These are phyloP conservation scores for Anguilla obscura DNA, from an alignment of 2,797 vertebrate species.

Conservation along the genomic window DNA sequence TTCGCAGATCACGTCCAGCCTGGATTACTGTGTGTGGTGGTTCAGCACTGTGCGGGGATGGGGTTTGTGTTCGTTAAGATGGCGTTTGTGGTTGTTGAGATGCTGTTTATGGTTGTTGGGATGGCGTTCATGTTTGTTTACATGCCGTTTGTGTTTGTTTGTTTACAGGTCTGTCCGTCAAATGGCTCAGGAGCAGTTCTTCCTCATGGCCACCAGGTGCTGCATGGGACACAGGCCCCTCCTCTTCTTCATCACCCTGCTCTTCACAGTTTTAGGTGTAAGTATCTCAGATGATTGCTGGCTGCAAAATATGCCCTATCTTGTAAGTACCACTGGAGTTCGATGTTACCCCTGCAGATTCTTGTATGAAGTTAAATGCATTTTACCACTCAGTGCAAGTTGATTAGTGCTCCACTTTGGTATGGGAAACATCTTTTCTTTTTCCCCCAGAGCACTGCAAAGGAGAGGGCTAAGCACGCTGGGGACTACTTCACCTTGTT, in stretches of 20 bases:
- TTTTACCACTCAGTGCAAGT: neutral
- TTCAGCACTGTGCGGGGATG: neutral
- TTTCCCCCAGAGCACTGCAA: conserved; percentile 88
- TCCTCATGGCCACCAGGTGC: conserved; percentile 97
- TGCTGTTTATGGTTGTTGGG: neutral
- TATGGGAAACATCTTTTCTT: conserved; percentile 22
- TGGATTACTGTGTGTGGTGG: neutral
- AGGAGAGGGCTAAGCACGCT: conserved; percentile 95
- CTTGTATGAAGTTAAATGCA: neutral
- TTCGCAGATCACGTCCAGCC: neutral
- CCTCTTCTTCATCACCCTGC: conserved; percentile 97
- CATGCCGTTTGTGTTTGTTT: conserved; percentile 16
- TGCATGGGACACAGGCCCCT: conserved; percentile 98
- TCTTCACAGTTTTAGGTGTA: conserved; percentile 98
- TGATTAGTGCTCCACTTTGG: neutral
- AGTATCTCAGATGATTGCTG: conserved; percentile 55
- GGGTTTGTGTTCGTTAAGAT: no score
- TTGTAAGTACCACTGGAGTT: neutral
- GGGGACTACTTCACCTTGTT: conserved; percentile 97
- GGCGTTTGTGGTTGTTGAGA: neutral
- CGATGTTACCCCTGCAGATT: neutral
- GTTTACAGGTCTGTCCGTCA: conserved; percentile 90
- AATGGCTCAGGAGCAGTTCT: conserved; percentile 99
- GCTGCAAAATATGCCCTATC: neutral
- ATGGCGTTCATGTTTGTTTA: neutral